Evolutionary conservation across 2,797 vertebrate genomes (phyloP), one percentile per base, ranked within the genome.

Genomic region (Astyanax mexicanus): DNA sequence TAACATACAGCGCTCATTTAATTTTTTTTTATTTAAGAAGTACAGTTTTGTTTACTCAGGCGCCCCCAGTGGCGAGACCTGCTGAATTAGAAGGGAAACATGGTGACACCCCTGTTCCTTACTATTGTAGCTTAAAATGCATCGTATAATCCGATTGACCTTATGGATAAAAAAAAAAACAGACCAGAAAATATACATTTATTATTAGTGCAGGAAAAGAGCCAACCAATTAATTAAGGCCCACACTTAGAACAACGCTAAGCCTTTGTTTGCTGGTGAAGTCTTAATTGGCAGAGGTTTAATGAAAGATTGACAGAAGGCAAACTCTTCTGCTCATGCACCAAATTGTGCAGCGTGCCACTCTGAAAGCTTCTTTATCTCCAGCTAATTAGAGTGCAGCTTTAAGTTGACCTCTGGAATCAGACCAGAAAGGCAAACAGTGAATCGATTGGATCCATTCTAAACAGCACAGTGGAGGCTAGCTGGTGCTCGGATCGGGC

Each of bases 401-500:
- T 72, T 74, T 52, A 21, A 21, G 15, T 35, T 74, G 70, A 84
- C 77, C 51, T 81, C 70, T 81, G 77, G 66, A 81, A 42, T 67
- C 70, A 44, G 54, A 69, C 54, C 47, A 77, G 76, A 73, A 6
- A 74, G 49, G 76, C 45, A 79, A 77, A 61, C 32, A 71, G 47
- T 57, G 68, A 62, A 78, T 81, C 45, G 74, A 84, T 81, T 25
- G 7, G 69, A 51, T 79, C 64, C 66, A 52, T 35, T 49, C 44
- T 77, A 69, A 78, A 80, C 78, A 78, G 72, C 45, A 73, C 47
- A 23, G 55, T 69, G 76, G 72, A 78, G 76, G 64, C 10, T 45
- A 71, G 47, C 47, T 35, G 38, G 11, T 23, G 45, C 25, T 25
- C 42, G 8, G 51, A 37, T 62, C 6, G 57, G 49, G 9, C 17